Conservation (phyloP, 2,113 vertebrate species). For the Podocnemis expansa region DNA sequence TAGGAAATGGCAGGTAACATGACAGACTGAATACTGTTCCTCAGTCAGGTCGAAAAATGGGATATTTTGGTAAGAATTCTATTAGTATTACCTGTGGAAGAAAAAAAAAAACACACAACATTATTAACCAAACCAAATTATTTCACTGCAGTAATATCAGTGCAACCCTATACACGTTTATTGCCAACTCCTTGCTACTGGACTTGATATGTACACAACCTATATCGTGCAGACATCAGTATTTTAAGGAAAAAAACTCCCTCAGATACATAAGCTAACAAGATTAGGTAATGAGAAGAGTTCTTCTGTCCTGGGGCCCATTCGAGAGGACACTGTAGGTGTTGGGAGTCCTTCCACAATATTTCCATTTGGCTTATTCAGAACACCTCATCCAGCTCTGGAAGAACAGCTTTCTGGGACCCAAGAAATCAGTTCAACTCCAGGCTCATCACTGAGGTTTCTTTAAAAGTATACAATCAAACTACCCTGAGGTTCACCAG, state of each 20-base stretch:
- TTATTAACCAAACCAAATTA: slow-evolving; percentile 57
- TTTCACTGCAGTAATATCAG: slow-evolving; percentile 13
- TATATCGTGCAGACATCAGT: not conserved
- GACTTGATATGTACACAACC: not conserved
- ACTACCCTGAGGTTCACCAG: not conserved
- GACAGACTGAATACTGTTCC: slow-evolving; percentile 77
- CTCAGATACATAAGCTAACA: not conserved
- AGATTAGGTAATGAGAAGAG: not conserved
- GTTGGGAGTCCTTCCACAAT: not conserved
- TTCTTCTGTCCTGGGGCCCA: not conserved
- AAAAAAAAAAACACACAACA: slow-evolving; percentile 61
- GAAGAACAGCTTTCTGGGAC: not conserved
- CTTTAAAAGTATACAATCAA: not conserved
- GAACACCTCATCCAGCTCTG: not conserved
- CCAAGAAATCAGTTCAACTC: not conserved
- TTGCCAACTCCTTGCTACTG: not conserved
- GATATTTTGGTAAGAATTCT: slow-evolving; percentile 99
- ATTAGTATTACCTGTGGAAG: slow-evolving; percentile 96
- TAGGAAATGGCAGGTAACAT: slow-evolving; percentile 89
- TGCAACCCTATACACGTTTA: not conserved
- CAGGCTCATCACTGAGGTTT: not conserved
- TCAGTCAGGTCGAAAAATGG: slow-evolving; percentile 99
- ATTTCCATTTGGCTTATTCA: not conserved
- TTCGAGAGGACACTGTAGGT: not conserved
- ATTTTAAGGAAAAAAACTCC: not conserved